Conservation (phyloP, 1,140 invertebrate species). For the Lepeophtheirus salmonis region DNA sequence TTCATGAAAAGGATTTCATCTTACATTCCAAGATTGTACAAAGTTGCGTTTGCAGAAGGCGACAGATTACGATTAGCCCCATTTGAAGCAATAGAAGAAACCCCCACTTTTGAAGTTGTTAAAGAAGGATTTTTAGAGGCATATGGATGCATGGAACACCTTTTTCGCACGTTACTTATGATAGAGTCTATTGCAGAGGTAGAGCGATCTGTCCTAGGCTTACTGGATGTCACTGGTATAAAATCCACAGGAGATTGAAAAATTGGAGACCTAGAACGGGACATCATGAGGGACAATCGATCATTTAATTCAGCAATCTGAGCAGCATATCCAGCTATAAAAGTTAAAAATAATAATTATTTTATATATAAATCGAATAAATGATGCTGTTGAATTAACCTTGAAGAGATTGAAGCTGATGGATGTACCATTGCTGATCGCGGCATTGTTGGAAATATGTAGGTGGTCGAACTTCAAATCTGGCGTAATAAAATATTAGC, state of each 20-base stretch:
- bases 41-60: no score
- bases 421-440: slow-evolving; percentile 84
- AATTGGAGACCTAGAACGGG: background rate
- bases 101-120: background rate
- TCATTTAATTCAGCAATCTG: slow-evolving; percentile 7
- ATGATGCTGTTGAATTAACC: slow-evolving; percentile 28
- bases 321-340: slow-evolving; percentile 10
- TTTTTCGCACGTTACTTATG: background rate
- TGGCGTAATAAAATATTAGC: slow-evolving; percentile 28
- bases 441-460: slow-evolving; percentile 80
- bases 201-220: background rate
- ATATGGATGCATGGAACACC: no score
- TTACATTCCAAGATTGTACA: background rate
- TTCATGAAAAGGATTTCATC: background rate
- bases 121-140: background rate
- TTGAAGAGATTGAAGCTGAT: slow-evolving; percentile 57
- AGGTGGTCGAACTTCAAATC: slow-evolving; percentile 79
- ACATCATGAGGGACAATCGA: background rate
- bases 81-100: background rate
- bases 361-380: background rate
- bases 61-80: no score
- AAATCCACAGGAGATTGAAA: background rate
- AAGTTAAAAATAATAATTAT: slow-evolving; percentile 9
- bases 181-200: background rate
- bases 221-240: no score